A percentile compares a stretch with the other conserved stretches of the same genome.
phyloP scores from a whole-genome alignment of 2,888 invertebrate genomes.

The Labia minor region DNA sequence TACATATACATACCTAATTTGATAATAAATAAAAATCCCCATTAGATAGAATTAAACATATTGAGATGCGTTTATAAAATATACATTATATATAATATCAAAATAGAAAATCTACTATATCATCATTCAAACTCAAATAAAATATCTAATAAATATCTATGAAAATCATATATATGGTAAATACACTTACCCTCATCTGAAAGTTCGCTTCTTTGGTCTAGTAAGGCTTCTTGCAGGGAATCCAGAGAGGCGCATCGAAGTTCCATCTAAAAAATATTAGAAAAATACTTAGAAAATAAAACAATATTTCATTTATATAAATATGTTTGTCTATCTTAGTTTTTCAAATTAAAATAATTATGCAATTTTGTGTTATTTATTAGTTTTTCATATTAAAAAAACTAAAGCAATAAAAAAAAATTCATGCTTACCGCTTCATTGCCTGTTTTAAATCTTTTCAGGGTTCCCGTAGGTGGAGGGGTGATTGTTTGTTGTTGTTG shows the following conservation, averaged over 20 bases:
- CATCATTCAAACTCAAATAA: no score
- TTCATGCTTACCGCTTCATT: constrained; percentile 32
- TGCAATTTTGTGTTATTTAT: no score
- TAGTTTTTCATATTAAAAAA: not conserved
- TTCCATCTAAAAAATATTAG: constrained; percentile 15
- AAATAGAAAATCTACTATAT: no score
- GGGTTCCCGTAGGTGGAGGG: constrained; percentile 32
- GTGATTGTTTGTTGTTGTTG: not conserved
- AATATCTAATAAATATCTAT: no score
- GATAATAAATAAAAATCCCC: no score
- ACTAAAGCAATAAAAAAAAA: not conserved
- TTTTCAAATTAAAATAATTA: not conserved
- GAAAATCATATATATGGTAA: not conserved
- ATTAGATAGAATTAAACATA: no score
- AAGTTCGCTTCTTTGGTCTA: constrained; percentile 31
- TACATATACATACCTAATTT: no score
- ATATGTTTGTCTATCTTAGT: not conserved
- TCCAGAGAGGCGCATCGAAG: constrained; percentile 44
- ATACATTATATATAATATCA: no score
- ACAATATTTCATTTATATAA: no score
- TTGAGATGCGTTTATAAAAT: no score
- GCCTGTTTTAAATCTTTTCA: constrained; percentile 39
- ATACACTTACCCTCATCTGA: constrained; percentile 38
- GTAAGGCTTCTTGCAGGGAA: constrained; percentile 41
- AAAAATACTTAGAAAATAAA: no score